These are phyloP conservation scores for Phymastichus coffea DNA, from an alignment of 1,140 invertebrate genomes.

Conservation along the genomic window DNA sequence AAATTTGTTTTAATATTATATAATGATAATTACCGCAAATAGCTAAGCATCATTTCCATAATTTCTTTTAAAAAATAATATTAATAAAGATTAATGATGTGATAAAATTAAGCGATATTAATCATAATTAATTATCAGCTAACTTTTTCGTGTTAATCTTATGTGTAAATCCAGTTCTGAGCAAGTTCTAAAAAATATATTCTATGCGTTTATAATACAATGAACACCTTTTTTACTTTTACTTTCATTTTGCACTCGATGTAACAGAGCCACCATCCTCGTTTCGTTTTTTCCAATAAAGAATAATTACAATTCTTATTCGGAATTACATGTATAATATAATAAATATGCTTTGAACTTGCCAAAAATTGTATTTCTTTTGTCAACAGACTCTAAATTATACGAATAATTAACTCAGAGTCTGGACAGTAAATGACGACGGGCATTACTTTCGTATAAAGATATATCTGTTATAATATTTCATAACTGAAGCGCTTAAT, in stretches of 20 bases:
- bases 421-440: too few relatives aligned
- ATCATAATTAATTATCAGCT: conserved; percentile 30
- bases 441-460: too few relatives aligned
- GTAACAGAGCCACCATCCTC: conserved; percentile 19
- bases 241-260: background rate
- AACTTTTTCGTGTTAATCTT: conserved; percentile 36
- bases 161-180: conserved; percentile 44
- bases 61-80: conserved; percentile 5
- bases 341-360: background rate
- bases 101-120: background rate
- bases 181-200: conserved; percentile 42
- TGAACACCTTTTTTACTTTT: conserved; percentile 22
- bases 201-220: conserved; percentile 38
- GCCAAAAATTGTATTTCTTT: background rate
- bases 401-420: too few relatives aligned
- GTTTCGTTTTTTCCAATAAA: conserved; percentile 26
- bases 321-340: conserved; percentile 21
- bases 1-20: conserved; percentile 30
- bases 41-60: conserved; percentile 30
- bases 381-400: too few relatives aligned
- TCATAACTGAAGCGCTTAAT: background rate
- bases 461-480: too few relatives aligned
- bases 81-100: background rate
- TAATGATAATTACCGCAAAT: conserved; percentile 34
- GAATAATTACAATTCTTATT: conserved; percentile 19